Evolutionary conservation across 2,113 vertebrate genomes (phyloP), one percentile per base, ranked within the genome.

Genomic region (Gopherus flavomarginatus): DNA sequence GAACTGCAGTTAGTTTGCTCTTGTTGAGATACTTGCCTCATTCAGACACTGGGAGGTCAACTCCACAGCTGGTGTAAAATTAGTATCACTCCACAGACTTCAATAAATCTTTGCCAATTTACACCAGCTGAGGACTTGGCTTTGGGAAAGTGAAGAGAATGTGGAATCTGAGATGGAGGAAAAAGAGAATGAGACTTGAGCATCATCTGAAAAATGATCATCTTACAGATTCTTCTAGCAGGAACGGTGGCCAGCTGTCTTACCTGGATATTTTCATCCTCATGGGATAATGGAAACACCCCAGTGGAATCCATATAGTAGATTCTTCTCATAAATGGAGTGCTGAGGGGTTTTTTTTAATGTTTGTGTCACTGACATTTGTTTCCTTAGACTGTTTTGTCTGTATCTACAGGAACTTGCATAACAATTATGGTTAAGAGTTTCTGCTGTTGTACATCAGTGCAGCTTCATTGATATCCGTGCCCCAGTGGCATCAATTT

Each of bases 191-290:
- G 56, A 83, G 1, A 21, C 4, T 29, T 81, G 62, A 72, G 26
- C 12, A n/a, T 0, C 1, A 2, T 0, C 13, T 16, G 26, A 35
- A 10, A 78, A 78, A 78, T 47, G 24, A 78, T 78, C 24, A 7
- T 6, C 10, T 44, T 44, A 42, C 21, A 26, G 72, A 42, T 11
- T 47, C 24, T 78, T 47, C 13, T 47, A 78, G 44, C 38, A 42
- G 24, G 22, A 26, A 47, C 24, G 42, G 12, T 14, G 26, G 42
- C 42, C 42, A 78, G 24, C 11, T 1, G 12, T 44, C 42, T 78
- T 78, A 47, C 5, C 22, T 78, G 12, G 42, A 52, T 52, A 1
- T 0, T 49, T 17, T 81, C 11, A 50, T 93, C 56, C 14, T 93
- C 50, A n/a, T 54, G 50, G 44, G 11, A n/a, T 52, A 42, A 90